Evolutionary conservation across 2,113 vertebrate genomes (phyloP).

Genomic region (Eudyptes chrysolophus): DNA sequence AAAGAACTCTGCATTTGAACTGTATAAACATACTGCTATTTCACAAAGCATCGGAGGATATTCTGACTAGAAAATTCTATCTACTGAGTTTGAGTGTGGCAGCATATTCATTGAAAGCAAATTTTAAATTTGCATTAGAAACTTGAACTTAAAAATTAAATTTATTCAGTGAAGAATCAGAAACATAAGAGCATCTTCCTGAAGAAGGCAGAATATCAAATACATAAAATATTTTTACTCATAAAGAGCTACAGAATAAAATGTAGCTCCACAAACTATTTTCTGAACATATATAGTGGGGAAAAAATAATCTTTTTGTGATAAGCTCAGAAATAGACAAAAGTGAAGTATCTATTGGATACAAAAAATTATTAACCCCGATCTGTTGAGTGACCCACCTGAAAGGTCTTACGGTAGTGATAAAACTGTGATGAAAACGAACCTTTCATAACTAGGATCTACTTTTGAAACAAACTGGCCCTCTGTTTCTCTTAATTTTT

Average conservation of each 20-base stretch:
- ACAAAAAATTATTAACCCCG: background rate
- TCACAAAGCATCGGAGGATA: background rate
- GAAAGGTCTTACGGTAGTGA: background rate
- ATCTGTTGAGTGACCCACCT: background rate
- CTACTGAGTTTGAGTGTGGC: background rate
- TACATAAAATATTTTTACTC: background rate
- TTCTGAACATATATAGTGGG: background rate
- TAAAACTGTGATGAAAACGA: background rate
- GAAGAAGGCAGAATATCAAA: background rate
- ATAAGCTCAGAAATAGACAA: background rate
- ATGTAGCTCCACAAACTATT: background rate
- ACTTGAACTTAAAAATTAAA: background rate
- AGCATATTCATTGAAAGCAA: background rate
- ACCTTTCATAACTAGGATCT: background rate
- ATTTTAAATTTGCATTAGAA: background rate
- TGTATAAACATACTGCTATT: background rate
- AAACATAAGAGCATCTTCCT: background rate
- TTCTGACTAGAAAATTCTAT: background rate
- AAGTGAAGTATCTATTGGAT: background rate
- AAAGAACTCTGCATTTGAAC: background rate
- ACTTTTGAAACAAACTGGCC: background rate
- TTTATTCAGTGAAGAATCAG: background rate
- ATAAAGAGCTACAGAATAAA: background rate
- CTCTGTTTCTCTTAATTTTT: background rate
- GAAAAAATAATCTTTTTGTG: background rate